These are phyloP conservation scores for Thaumetopoea pityocampa DNA, from an alignment of 1,140 invertebrate genomes.

Conservation along the genomic window DNA sequence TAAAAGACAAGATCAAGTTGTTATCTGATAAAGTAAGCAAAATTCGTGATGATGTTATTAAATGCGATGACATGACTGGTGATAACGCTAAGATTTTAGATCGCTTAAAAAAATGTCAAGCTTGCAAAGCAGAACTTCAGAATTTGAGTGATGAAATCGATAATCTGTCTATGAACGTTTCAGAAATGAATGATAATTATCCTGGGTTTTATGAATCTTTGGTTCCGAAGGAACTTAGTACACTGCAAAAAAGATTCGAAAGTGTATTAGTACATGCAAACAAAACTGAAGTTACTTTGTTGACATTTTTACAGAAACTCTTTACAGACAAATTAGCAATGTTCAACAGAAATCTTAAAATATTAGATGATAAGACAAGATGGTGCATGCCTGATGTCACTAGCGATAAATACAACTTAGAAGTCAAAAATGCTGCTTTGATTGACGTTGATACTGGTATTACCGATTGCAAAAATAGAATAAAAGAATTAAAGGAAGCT, in stretches of 20 bases:
- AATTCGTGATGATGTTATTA: conserved; percentile 90
- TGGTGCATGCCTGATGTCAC: conserved; percentile 93
- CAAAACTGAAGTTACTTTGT: conserved; percentile 88
- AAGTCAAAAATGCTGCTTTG: conserved; percentile 91
- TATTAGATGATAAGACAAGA: conserved; percentile 91
- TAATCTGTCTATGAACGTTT: conserved; percentile 81
- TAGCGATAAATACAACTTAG: conserved; percentile 94
- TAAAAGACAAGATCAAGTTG: conserved; percentile 83
- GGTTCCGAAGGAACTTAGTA: conserved; percentile 87
- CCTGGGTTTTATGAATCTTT: conserved; percentile 86
- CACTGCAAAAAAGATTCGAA: conserved; percentile 86
- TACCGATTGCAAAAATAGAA: conserved; percentile 80
- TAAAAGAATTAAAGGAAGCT: conserved; percentile 81
- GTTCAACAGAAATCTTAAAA: conserved; percentile 86
- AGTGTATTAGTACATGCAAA: conserved; percentile 83
- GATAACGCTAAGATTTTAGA: conserved; percentile 89
- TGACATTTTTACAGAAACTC: conserved; percentile 90
- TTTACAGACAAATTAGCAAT: conserved; percentile 90
- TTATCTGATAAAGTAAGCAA: conserved; percentile 82
- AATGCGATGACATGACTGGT: conserved; percentile 94
- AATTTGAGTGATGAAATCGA: conserved; percentile 81
- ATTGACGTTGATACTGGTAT: conserved; percentile 85
- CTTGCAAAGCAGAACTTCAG: conserved; percentile 82
- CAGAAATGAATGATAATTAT: conserved; percentile 85
- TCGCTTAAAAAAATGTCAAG: conserved; percentile 84